Conservation (phyloP, 2,797 vertebrate species). For the Pogonophryne albipinna region DNA sequence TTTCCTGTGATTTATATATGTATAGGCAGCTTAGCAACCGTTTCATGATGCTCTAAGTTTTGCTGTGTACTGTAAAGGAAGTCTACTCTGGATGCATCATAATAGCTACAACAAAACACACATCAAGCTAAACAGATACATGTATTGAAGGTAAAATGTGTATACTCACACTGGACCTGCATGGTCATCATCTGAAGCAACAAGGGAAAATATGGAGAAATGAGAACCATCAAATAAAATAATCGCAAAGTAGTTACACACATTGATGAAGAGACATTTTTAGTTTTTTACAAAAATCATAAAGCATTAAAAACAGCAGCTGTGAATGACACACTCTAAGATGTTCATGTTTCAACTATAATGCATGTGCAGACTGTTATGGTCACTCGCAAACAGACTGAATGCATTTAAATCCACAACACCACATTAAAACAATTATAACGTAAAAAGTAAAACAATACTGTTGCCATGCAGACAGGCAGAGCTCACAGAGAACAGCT, state of each 20-base stretch:
- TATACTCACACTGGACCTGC: constrained; percentile 95
- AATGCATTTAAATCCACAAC: constrained; percentile 38
- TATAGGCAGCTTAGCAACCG: not conserved
- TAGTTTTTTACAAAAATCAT: constrained; percentile 7
- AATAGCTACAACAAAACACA: constrained; percentile 45
- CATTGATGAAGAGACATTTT: constrained; percentile 30
- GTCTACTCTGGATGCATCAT: constrained; percentile 7
- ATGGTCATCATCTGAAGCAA: constrained; percentile 93
- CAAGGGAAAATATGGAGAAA: constrained; percentile 78
- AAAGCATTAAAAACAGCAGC: constrained; percentile 21
- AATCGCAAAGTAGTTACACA: constrained; percentile 35
- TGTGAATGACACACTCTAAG: constrained; percentile 8
- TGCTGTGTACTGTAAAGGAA: constrained; percentile 18
- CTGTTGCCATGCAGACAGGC: constrained; percentile 70
- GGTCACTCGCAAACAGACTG: constrained; percentile 47
- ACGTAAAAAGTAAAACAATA: constrained; percentile 15
- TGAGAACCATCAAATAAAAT: constrained; percentile 59
- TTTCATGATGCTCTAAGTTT: constrained; percentile 19
- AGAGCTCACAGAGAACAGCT: constrained; percentile 48
- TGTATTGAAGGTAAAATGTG: constrained; percentile 12
- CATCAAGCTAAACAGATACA: constrained; percentile 25
- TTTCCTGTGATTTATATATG: constrained; percentile 21
- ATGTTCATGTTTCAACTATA: not conserved
- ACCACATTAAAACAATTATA: constrained; percentile 36
- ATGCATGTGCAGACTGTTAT: constrained; percentile 26